phyloP scores from a whole-genome alignment of 1,140 invertebrate species.

The Sycophaga agraensis region DNA sequence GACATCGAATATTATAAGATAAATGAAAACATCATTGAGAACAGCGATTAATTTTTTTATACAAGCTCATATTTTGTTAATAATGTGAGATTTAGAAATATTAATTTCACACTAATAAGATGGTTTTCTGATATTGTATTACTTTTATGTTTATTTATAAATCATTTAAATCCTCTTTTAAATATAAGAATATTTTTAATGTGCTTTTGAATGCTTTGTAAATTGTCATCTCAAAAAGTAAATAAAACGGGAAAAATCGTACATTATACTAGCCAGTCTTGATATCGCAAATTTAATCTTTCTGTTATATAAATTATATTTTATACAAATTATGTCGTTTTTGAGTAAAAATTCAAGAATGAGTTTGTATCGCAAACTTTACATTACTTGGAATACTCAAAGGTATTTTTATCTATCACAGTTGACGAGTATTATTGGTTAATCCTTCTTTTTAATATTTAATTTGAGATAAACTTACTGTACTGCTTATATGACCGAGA shows the following conservation, averaged over 20 bases:
- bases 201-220: background rate
- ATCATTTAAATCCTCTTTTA: too few species aligned
- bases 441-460: background rate
- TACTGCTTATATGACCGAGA: too few species aligned
- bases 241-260: background rate
- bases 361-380: conserved; percentile 52
- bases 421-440: conserved; percentile 16
- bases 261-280: conserved; percentile 19
- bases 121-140: too few species aligned
- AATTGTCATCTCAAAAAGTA: background rate
- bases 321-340: background rate
- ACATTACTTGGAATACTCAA: conserved; percentile 44
- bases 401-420: background rate
- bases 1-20: background rate
- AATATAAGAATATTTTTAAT: background rate
- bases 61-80: conserved; percentile 6
- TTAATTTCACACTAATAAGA: too few species aligned
- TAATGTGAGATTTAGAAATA: background rate
- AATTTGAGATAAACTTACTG: too few species aligned
- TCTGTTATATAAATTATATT: background rate
- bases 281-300: conserved; percentile 10
- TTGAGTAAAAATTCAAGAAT: conserved; percentile 42
- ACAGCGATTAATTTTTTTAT: conserved; percentile 3
- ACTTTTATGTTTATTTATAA: too few species aligned
- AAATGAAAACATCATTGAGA: background rate